Percentiles rank a stretch among this genome's conserved stretches.
Evolutionary conservation across 1,140 invertebrate species (phyloP).

Genomic region (Nasonia vitripennis): DNA sequence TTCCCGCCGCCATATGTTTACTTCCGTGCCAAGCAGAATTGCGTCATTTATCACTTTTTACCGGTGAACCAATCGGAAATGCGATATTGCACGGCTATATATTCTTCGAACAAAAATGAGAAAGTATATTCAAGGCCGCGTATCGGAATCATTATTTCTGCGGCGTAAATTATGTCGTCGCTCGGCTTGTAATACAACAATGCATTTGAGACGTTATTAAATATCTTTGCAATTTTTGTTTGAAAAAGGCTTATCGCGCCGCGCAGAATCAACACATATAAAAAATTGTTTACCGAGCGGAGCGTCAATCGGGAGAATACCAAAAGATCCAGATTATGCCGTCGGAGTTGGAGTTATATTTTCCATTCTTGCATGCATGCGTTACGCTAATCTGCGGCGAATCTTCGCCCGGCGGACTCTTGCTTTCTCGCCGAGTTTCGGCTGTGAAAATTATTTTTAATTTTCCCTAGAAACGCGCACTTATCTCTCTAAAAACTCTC

Average conservation of each 20-base stretch:
- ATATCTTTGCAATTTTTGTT: constrained; percentile 23
- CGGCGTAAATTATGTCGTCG: background rate
- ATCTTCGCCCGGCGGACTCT: too few relatives aligned
- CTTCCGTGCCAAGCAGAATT: constrained; percentile 5
- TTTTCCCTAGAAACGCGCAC: too few relatives aligned
- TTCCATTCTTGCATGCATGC: background rate
- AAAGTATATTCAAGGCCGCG: background rate
- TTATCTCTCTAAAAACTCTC: too few relatives aligned
- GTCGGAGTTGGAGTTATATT: background rate
- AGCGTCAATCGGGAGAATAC: background rate
- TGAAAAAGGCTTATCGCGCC: background rate
- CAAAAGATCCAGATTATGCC: background rate
- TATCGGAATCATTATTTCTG: background rate
- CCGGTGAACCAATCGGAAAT: constrained; percentile 1
- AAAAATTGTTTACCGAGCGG: constrained; percentile 5
- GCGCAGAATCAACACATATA: background rate
- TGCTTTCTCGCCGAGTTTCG: too few relatives aligned
- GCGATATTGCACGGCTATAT: background rate
- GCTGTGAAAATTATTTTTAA: too few relatives aligned
- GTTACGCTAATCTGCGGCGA: background rate
- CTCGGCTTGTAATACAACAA: background rate
- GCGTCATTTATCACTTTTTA: constrained; percentile 14
- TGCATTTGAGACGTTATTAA: constrained; percentile 2
- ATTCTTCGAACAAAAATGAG: background rate
- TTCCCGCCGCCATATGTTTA: background rate